These are phyloP conservation scores for Potorous gilbertii DNA, from an alignment of 2,797 vertebrate genomes.

Conservation along the genomic window DNA sequence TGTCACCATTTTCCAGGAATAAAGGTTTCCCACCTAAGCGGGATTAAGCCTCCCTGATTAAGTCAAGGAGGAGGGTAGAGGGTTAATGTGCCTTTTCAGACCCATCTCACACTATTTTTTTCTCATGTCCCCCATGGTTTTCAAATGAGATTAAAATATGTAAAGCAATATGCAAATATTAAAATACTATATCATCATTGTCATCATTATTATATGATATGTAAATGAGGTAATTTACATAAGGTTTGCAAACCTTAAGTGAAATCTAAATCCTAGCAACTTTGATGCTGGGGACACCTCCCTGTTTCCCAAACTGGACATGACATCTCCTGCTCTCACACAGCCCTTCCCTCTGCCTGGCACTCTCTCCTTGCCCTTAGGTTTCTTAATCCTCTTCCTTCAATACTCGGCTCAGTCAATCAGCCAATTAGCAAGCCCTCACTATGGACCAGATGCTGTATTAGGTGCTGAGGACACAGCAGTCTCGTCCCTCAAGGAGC, in stretches of 20 bases:
- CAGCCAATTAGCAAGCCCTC: too few relatives aligned
- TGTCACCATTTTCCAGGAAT: background rate
- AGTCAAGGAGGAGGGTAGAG: background rate
- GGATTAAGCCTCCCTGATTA: background rate
- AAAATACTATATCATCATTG: background rate
- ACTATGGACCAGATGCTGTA: too few relatives aligned
- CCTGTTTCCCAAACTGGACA: background rate
- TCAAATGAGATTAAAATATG: background rate
- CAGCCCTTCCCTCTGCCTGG: background rate
- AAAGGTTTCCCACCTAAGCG: background rate
- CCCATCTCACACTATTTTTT: background rate
- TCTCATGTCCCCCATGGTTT: background rate
- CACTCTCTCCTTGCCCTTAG: too few relatives aligned
- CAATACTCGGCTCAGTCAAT: too few relatives aligned
- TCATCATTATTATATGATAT: background rate
- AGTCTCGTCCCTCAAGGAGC: too few relatives aligned
- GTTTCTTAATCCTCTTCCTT: too few relatives aligned
- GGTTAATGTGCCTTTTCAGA: background rate
- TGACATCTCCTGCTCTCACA: background rate
- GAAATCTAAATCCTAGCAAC: background rate
- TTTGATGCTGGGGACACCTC: background rate
- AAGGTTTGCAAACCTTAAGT: background rate
- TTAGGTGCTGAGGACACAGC: too few relatives aligned
- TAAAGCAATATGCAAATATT: background rate
- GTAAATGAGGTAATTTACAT: background rate